Percentiles rank a stretch among this genome's conserved stretches.
Conservation (phyloP, 2,888 invertebrate species). For the Drosophila glabriapex region DNA sequence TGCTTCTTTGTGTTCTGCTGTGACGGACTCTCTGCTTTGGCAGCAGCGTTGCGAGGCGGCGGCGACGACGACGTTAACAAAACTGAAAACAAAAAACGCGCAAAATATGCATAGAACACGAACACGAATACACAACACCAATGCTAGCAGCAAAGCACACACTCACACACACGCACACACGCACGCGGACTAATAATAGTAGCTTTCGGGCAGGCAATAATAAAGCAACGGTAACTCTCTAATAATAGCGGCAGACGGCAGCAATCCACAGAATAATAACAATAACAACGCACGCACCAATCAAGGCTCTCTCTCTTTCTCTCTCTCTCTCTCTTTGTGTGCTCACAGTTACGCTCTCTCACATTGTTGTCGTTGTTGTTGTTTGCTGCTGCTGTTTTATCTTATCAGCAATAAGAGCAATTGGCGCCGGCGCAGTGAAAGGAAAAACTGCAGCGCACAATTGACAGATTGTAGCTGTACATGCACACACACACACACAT, state of each 20-base stretch:
- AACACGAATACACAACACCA: conserved; percentile 54
- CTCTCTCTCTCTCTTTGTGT: conserved; percentile 4
- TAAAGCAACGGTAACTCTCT: conserved; percentile 78
- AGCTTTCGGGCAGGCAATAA: conserved; percentile 66
- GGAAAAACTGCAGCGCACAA: conserved; percentile 41
- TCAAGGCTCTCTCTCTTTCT: conserved; percentile 24
- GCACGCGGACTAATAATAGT: conserved; percentile 55
- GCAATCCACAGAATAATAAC: conserved; percentile 34
- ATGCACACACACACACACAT: background rate
- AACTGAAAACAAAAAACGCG: conserved; percentile 77
- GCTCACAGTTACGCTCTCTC: conserved; percentile 43
- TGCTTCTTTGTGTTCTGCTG: conserved; percentile 30
- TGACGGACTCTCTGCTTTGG: conserved; percentile 44
- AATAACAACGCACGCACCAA: conserved; percentile 19
- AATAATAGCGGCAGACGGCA: conserved; percentile 65
- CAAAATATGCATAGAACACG: conserved; percentile 75
- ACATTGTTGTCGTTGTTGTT: conserved; percentile 8
- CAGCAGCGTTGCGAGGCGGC: conserved; percentile 64
- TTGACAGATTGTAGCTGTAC: conserved; percentile 26
- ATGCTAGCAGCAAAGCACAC: conserved; percentile 19
- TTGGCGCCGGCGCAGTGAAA: conserved; percentile 50
- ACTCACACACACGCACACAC: conserved; percentile 23
- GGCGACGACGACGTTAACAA: conserved; percentile 73
- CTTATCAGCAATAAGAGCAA: conserved; percentile 54
- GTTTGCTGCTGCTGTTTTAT: conserved; percentile 46